A percentile compares a stretch with the other conserved stretches of the same genome.
phyloP scores from a whole-genome alignment of 2,797 vertebrate species.

The Erithacus rubecula region DNA sequence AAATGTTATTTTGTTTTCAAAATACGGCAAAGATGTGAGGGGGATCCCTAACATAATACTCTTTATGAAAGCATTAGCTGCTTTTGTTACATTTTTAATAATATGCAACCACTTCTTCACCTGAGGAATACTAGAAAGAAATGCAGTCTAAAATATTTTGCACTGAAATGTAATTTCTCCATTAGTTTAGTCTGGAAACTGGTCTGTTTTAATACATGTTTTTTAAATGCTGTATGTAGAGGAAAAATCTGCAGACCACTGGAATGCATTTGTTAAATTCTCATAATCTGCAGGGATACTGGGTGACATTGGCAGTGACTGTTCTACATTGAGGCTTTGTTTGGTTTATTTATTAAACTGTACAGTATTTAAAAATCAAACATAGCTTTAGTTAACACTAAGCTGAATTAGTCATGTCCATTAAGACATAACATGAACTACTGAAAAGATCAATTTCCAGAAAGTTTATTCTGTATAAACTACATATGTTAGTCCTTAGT shows the following conservation, averaged over 20 bases:
- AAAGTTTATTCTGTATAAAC: conserved; percentile 91
- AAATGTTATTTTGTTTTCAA: conserved; percentile 88
- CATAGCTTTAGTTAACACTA: conserved; percentile 95
- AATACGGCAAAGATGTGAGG: conserved; percentile 80
- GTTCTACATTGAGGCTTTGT: conserved; percentile 92
- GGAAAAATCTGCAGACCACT: conserved; percentile 83
- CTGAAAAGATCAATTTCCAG: conserved; percentile 96
- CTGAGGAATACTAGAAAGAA: conserved; percentile 87
- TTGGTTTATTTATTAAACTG: conserved; percentile 99
- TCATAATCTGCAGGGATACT: conserved; percentile 89
- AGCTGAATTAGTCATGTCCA: conserved; percentile 86
- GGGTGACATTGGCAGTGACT: conserved; percentile 90
- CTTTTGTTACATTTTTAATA: conserved; percentile 96
- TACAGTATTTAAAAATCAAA: conserved; percentile 99
- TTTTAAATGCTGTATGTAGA: conserved; percentile 84
- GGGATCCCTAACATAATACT: conserved; percentile 86
- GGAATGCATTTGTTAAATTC: conserved; percentile 83
- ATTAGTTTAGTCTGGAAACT: conserved; percentile 93
- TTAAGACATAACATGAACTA: conserved; percentile 92
- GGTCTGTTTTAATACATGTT: conserved; percentile 88
- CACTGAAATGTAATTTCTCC: conserved; percentile 97
- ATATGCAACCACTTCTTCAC: conserved; percentile 99
- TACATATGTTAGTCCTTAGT: conserved; percentile 87
- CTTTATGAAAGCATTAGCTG: conserved; percentile 95
- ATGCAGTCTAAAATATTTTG: conserved; percentile 94